Conservation (phyloP, 2,797 vertebrate species). For the Aphelocoma californica region DNA sequence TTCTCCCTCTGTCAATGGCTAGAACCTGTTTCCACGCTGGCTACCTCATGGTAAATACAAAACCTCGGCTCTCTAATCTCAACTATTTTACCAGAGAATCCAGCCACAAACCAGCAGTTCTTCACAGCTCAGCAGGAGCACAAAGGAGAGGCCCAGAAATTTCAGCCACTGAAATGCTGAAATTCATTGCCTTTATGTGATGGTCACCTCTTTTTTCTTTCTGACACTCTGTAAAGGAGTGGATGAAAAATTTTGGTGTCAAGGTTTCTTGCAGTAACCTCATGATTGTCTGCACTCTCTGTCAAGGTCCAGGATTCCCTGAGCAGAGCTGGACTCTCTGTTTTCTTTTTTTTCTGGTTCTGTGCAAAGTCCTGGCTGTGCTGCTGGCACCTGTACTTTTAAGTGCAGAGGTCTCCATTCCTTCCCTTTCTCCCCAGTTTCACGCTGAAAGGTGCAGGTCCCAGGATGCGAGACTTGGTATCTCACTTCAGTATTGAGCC, state of each 20-base stretch:
- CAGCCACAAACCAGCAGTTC: background rate
- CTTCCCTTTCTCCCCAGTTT: too few species aligned
- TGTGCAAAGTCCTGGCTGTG: too few species aligned
- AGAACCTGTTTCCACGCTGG: background rate
- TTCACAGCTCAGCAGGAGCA: background rate
- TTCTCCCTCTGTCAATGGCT: background rate
- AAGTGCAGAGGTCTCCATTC: too few species aligned
- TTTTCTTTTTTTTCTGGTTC: too few species aligned
- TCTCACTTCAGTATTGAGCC: too few species aligned
- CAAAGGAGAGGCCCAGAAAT: background rate
- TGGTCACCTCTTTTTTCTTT: background rate
- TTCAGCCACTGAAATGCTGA: background rate
- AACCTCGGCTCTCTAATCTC: background rate
- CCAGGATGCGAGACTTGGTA: too few species aligned
- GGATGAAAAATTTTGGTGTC: rapidly evolving
- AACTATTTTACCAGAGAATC: background rate
- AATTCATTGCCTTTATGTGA: background rate
- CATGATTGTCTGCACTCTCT: rapidly evolving
- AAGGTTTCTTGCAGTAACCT: background rate
- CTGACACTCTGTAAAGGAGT: background rate
- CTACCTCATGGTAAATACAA: background rate
- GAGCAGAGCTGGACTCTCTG: background rate
- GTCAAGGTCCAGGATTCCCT: background rate
- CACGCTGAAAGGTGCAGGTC: too few species aligned
- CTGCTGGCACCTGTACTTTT: too few species aligned